Evolutionary conservation across 2,797 vertebrate genomes (phyloP).

Genomic region (Phoeniculus purpureus): DNA sequence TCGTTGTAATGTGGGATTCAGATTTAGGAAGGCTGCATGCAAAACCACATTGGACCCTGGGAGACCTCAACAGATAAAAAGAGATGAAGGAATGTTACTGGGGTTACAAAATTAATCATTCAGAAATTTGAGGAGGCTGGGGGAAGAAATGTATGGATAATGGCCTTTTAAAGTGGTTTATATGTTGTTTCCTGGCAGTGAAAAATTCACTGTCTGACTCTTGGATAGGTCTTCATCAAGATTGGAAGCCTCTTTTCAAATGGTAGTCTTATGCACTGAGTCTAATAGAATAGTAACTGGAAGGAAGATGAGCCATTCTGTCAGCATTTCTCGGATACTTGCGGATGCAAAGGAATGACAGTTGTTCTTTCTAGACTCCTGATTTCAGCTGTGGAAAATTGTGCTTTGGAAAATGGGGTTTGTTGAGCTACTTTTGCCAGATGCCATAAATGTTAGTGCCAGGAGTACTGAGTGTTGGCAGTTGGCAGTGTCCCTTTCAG

Average conservation of each 20-base stretch:
- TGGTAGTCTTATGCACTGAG: fast-evolving
- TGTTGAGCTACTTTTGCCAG: neutral
- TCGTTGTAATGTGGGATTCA: neutral
- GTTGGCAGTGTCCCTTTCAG: neutral
- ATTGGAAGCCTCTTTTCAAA: neutral
- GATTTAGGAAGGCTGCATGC: neutral
- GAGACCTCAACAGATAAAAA: neutral
- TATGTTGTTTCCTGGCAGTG: neutral
- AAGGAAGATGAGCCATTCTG: neutral
- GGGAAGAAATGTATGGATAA: neutral
- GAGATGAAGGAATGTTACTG: neutral
- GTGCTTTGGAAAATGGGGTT: neutral
- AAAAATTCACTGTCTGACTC: neutral
- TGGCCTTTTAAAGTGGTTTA: neutral
- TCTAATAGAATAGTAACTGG: neutral
- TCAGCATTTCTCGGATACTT: neutral
- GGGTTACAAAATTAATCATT: neutral
- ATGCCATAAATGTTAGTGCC: neutral
- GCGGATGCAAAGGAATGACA: neutral
- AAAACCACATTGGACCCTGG: neutral
- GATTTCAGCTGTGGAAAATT: neutral
- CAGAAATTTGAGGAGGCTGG: neutral
- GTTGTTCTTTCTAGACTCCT: neutral
- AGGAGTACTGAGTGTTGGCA: neutral
- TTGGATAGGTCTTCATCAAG: neutral